phyloP scores from a whole-genome alignment of 2,113 vertebrate genomes.

The Anser brachyrhynchus region DNA sequence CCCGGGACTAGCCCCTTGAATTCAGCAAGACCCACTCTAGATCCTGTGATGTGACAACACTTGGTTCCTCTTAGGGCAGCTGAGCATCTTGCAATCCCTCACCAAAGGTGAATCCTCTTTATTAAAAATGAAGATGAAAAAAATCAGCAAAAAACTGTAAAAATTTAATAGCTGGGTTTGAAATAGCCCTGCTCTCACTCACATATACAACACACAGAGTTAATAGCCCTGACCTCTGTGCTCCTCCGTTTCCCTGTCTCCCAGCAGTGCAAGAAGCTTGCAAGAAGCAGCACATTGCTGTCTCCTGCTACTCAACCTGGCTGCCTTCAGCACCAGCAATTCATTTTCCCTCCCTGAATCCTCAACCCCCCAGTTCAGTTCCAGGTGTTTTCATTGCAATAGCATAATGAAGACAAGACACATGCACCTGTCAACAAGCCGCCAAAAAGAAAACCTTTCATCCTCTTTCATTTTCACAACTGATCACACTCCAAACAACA shows the following conservation, averaged over 20 bases:
- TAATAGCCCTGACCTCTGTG: conserved; percentile 46
- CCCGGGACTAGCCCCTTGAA: not conserved
- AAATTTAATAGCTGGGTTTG: not conserved
- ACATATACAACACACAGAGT: not conserved
- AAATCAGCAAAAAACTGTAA: not conserved
- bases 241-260: conserved; percentile 7
- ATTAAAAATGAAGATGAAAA: not conserved
- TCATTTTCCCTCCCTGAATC: conserved; percentile 1
- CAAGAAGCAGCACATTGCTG: not conserved
- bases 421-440: not conserved
- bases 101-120: not conserved
- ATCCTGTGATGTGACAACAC: not conserved
- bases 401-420: not conserved
- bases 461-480: not conserved
- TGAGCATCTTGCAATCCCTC: not conserved
- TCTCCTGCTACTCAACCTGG: not conserved
- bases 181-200: not conserved
- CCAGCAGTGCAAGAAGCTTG: not conserved
- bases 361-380: not conserved
- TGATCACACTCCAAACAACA: not conserved
- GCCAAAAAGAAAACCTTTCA: not conserved
- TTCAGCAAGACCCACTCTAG: not conserved
- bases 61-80: not conserved
- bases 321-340: conserved; percentile 11
- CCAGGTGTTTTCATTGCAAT: not conserved